Evolutionary conservation across 1,140 invertebrate species (phyloP).

Genomic region (Caerostris extrusa): DNA sequence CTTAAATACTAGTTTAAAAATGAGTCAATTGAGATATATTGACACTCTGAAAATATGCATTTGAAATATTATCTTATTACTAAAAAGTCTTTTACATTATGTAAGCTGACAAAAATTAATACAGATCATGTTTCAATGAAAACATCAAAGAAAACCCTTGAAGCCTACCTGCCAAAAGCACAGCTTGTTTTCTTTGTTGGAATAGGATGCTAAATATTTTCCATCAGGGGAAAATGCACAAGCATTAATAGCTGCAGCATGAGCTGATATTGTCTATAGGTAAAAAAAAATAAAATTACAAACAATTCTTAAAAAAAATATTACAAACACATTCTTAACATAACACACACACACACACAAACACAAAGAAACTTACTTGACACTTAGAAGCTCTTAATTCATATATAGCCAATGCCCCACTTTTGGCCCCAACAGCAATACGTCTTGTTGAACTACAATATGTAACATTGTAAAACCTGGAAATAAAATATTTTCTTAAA

Average conservation of each 20-base stretch:
- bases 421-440: conserved; percentile 97
- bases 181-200: conserved; percentile 95
- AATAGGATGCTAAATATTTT: conserved; percentile 97
- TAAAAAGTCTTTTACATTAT: no score
- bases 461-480: conserved; percentile 86
- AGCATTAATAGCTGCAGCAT: conserved; percentile 92
- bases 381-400: conserved; percentile 96
- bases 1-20: no score
- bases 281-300: background rate
- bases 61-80: background rate
- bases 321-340: background rate
- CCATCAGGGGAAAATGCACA: conserved; percentile 98
- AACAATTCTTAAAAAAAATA: background rate
- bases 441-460: conserved; percentile 95
- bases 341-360: background rate
- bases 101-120: no score
- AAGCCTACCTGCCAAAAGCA: conserved; percentile 97
- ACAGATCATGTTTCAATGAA: no score
- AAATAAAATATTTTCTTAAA: conserved; percentile 50
- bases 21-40: no score
- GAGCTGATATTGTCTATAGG: conserved; percentile 91
- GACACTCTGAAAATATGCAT: background rate
- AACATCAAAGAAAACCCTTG: background rate
- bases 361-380: conserved; percentile 83
- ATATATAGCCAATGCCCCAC: conserved; percentile 95